A percentile compares a stretch with the other conserved stretches of the same genome.
Evolutionary conservation across 2,888 invertebrate species (phyloP).

Genomic region (Hofmannophila pseudospretella): DNA sequence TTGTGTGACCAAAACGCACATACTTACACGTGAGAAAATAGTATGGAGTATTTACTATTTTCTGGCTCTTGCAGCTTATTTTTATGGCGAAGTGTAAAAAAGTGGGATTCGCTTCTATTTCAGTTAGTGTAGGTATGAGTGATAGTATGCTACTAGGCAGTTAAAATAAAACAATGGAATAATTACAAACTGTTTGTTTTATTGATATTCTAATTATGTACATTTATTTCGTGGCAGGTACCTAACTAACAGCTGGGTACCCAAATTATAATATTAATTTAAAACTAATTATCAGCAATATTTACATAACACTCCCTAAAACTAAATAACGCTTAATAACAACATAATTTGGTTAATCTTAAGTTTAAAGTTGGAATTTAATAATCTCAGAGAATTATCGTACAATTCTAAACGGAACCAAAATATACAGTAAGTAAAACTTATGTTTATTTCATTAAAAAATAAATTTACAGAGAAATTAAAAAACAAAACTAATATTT

Average conservation of each 20-base stretch:
- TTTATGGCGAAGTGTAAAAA: too few relatives aligned
- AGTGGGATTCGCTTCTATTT: background rate
- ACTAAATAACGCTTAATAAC: conserved; percentile 66
- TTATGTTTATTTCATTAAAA: too few relatives aligned
- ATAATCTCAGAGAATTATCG: too few relatives aligned
- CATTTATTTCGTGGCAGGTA: conserved; percentile 34
- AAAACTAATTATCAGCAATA: conserved; percentile 34
- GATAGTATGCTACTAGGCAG: background rate
- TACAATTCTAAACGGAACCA: too few relatives aligned
- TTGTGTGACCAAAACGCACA: too few relatives aligned
- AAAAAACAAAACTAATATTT: too few relatives aligned
- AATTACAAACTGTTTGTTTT: conserved; percentile 59
- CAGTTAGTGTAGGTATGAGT: background rate
- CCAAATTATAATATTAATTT: conserved; percentile 14
- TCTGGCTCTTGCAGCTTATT: too few relatives aligned
- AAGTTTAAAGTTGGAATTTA: too few relatives aligned
- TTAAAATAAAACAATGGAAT: conserved; percentile 26
- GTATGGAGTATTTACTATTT: too few relatives aligned
- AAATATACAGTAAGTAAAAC: too few relatives aligned
- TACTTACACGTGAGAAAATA: too few relatives aligned
- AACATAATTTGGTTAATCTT: conserved; percentile 8
- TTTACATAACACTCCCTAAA: conserved; percentile 70
- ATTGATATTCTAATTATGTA: conserved; percentile 52
- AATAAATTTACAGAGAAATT: too few relatives aligned
- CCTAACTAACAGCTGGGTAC: conserved; percentile 21